Conservation (phyloP, 2,888 invertebrate genomes). For the Aromia moschata region DNA sequence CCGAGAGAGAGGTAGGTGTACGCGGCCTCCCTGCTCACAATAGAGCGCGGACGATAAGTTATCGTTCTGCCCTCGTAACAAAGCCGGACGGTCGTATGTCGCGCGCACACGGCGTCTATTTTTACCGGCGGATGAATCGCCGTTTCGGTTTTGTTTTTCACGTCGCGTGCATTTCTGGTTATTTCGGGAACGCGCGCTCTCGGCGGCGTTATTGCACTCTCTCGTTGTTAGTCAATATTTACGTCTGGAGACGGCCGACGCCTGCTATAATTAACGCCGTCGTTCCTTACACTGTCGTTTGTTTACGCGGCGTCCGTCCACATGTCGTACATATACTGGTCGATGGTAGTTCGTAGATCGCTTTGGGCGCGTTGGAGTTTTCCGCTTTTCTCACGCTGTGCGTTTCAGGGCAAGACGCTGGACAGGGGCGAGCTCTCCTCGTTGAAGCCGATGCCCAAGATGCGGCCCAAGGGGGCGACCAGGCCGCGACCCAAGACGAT, state of each 20-base stretch:
- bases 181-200: conserved; percentile 37
- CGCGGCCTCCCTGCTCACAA: too few relatives aligned
- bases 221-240: conserved; percentile 39
- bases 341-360: conserved; percentile 63
- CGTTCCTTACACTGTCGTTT: not conserved
- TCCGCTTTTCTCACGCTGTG: not conserved
- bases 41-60: too few relatives aligned
- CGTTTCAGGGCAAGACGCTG: conserved; percentile 80
- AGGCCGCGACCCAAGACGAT: conserved; percentile 90
- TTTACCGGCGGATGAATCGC: conserved; percentile 38
- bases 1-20: conserved; percentile 80
- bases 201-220: conserved; percentile 40
- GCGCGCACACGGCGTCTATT: conserved; percentile 36
- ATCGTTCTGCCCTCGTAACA: too few relatives aligned
- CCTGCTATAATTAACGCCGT: not conserved
- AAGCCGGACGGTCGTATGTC: conserved; percentile 1
- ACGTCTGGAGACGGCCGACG: conserved; percentile 10
- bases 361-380: conserved; percentile 58
- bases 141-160: conserved; percentile 32
- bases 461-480: conserved; percentile 71
- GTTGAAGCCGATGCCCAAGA: conserved; percentile 70
- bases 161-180: conserved; percentile 42
- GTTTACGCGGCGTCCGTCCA: not conserved
- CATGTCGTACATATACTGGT: conserved; percentile 62
- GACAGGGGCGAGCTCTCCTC: conserved; percentile 74